Percentiles rank a stretch among this genome's conserved stretches.
Evolutionary conservation across 2,113 vertebrate genomes (phyloP).

Genomic region (Takifugu bimaculatus): DNA sequence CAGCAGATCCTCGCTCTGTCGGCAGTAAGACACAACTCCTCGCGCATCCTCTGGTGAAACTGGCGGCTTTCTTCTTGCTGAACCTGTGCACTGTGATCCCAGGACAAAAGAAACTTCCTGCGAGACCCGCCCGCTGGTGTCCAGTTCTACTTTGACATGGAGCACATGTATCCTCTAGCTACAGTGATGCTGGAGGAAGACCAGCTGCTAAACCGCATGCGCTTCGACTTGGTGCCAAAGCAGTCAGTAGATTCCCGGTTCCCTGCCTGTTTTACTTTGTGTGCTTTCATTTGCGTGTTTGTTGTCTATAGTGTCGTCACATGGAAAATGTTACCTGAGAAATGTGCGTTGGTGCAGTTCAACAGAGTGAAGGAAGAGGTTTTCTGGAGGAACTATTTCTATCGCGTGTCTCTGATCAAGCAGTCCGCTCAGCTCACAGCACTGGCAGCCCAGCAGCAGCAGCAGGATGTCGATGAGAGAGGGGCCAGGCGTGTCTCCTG

Average conservation of each 20-base stretch:
- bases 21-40: conserved; percentile 78
- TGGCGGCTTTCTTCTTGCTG: background rate
- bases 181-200: conserved; percentile 70
- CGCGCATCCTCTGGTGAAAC: background rate
- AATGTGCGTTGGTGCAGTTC: conserved; percentile 20
- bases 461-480: conserved; percentile 59
- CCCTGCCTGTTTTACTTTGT: no score
- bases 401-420: conserved; percentile 94
- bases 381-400: conserved; percentile 99
- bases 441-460: conserved; percentile 85
- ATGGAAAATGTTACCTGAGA: background rate
- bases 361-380: conserved; percentile 91
- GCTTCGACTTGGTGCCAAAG: conserved; percentile 70
- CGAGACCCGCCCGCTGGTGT: conserved; percentile 67
- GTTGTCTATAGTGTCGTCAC: no score
- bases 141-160: conserved; percentile 70
- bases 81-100: background rate
- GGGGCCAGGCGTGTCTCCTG: conserved; percentile 32
- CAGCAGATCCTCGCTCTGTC: conserved; percentile 96
- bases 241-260: conserved; percentile 40
- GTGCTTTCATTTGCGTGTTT: no score
- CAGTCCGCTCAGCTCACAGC: conserved; percentile 96
- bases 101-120: conserved; percentile 72
- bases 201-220: conserved; percentile 69
- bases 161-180: conserved; percentile 68